Conservation (phyloP, 2,113 vertebrate species). For the Odocoileus hemionus region DNA sequence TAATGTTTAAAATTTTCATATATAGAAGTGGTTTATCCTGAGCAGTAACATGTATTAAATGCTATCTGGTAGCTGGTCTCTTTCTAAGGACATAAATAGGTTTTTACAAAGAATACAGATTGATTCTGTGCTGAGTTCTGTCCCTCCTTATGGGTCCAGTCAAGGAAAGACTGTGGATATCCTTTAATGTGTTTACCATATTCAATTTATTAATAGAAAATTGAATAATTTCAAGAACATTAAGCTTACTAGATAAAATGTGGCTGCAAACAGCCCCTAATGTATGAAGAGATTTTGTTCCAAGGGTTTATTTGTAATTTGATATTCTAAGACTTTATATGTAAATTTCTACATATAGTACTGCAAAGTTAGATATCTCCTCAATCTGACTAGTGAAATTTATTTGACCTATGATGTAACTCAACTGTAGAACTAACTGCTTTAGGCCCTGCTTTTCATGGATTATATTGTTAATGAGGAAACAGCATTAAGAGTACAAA, state of each 20-base stretch:
- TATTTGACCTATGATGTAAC: not conserved
- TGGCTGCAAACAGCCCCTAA: not conserved
- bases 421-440: not conserved
- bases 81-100: not conserved
- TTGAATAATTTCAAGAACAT: not conserved
- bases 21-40: not conserved
- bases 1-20: not conserved
- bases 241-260: not conserved
- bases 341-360: not conserved
- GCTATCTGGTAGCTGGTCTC: not conserved
- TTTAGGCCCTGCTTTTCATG: not conserved
- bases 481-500: not conserved
- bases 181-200: not conserved
- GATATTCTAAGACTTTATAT: not conserved
- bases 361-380: not conserved
- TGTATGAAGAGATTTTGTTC: not conserved
- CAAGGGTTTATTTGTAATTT: conserved; percentile 19
- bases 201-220: not conserved
- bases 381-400: not conserved
- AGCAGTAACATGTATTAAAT: not conserved
- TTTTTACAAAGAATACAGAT: not conserved
- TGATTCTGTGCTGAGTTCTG: not conserved
- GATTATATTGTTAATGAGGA: not conserved
- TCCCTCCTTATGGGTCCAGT: not conserved
- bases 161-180: not conserved